Base-by-base conservation (phyloP, 2,113 vertebrate genomes). In the Climacteris rufus region DNA sequence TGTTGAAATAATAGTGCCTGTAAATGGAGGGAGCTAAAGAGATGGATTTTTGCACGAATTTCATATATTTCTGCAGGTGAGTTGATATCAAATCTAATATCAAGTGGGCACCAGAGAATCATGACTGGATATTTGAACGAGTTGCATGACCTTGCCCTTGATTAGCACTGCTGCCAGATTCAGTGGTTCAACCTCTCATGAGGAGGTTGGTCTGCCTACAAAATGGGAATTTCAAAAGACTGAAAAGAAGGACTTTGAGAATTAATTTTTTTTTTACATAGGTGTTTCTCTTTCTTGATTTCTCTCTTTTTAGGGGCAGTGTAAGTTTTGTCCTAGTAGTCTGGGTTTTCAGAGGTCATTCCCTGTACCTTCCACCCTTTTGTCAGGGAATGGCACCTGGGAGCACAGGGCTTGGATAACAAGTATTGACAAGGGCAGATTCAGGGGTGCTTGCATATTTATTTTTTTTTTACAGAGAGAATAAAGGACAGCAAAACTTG, bases 1-100 rank as follows among this genome's bases (percentile, higher is more conserved):
- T 57, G 20, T 92, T 84, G 45, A 82, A 96, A 89, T 89, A 83
- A 52, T 79, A 66, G 40, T 37, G 45, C 65, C 70, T 87, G 53
- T 60, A 68, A 83, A 42, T 77, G 75, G 54, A 87, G n/a, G 9
- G 21, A 74, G 31, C 28, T 64, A 40, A 76, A 75, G 85, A 61
- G 57, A 69, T 66, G 16, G 35, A 7, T 2, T 31, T 69, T 86
- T 42, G 3, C 39, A 80, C 47, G 10, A 39, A 39, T 92, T 89
- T 61, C 9, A 13, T 57, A 0, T 60, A 56, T 86, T 93, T 71
- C 52, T 88, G 57, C 15, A 44, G 45, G 65, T 91, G 80, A 88
- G 54, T 63, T 70, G n/a, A 15, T 93, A 75, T 23, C 18, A 49
- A 78, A 64, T 59, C 40, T 49, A 89, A 27, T 57, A 60, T 49